phyloP scores from a whole-genome alignment of 2,113 vertebrate genomes.

The Cryptomyrus ogoouensis region DNA sequence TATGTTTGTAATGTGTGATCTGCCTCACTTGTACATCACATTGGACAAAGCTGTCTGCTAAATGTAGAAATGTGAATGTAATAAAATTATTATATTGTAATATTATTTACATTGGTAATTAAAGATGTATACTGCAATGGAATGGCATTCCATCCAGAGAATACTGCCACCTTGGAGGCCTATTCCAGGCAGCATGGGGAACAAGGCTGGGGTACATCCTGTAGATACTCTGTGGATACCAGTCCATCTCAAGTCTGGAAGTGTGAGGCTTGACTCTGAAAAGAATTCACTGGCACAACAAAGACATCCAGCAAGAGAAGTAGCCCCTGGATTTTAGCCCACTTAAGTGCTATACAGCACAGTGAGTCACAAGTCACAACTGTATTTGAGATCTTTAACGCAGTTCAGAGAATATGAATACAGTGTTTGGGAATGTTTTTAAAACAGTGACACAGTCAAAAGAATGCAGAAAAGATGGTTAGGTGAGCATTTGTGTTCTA shows the following conservation, averaged over 20 bases:
- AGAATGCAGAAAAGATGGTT: not conserved
- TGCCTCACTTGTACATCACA: not conserved
- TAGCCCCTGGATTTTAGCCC: not conserved
- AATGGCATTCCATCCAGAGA: not conserved
- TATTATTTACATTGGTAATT: not conserved
- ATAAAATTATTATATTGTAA: not conserved
- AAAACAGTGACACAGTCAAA: not conserved
- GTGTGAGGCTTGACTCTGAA: not conserved
- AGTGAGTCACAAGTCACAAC: not conserved
- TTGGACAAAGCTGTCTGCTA: not conserved
- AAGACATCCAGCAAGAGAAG: not conserved
- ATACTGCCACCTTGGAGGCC: not conserved
- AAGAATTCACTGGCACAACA: not conserved
- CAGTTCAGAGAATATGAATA: not conserved
- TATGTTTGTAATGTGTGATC: not conserved
- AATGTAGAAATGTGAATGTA: not conserved
- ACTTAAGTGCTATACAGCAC: not conserved
- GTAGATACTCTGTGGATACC: not conserved
- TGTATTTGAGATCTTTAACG: not conserved
- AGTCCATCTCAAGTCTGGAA: not conserved
- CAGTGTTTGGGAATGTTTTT: not conserved
- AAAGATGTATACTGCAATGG: not conserved
- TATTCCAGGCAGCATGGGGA: not conserved
- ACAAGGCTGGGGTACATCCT: not conserved
- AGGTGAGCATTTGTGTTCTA: not conserved